Percentiles rank a stretch among this genome's conserved stretches.
Conservation (phyloP, 2,113 vertebrate genomes). For the Alexandromys fortis region DNA sequence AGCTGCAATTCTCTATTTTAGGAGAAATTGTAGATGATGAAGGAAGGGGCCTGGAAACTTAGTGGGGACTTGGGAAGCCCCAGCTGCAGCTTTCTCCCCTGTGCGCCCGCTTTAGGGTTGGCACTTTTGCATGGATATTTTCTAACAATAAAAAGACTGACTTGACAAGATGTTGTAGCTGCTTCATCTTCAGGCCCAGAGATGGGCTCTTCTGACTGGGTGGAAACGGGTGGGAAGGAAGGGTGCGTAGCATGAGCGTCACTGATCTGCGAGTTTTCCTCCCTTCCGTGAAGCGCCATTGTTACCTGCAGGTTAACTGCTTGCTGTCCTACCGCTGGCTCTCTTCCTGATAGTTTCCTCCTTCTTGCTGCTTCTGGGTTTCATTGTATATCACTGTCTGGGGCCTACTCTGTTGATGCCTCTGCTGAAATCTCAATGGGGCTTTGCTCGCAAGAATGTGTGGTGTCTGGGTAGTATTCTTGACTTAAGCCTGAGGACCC, state of each 20-base stretch:
- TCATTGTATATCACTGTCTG: constrained; percentile 24
- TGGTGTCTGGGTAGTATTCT: constrained; percentile 26
- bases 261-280: neutral
- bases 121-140: constrained; percentile 59
- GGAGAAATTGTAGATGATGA: neutral
- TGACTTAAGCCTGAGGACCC: neutral
- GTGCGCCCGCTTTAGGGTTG: constrained; percentile 39
- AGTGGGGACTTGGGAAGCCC: neutral
- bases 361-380: constrained; percentile 47
- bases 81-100: neutral
- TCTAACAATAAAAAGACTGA: constrained; percentile 77
- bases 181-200: constrained; percentile 62
- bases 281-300: neutral
- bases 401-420: neutral
- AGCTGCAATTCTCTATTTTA: constrained; percentile 33
- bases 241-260: neutral
- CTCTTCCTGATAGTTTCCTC: neutral
- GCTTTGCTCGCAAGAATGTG: neutral
- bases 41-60: neutral
- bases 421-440: constrained; percentile 13
- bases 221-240: neutral
- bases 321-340: neutral
- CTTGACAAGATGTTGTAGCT: constrained; percentile 63
- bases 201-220: constrained; percentile 34
- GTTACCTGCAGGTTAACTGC: neutral